Evolutionary conservation across 2,113 vertebrate genomes (phyloP), one percentile per base, ranked within the genome.

Genomic region (Strigops habroptila): DNA sequence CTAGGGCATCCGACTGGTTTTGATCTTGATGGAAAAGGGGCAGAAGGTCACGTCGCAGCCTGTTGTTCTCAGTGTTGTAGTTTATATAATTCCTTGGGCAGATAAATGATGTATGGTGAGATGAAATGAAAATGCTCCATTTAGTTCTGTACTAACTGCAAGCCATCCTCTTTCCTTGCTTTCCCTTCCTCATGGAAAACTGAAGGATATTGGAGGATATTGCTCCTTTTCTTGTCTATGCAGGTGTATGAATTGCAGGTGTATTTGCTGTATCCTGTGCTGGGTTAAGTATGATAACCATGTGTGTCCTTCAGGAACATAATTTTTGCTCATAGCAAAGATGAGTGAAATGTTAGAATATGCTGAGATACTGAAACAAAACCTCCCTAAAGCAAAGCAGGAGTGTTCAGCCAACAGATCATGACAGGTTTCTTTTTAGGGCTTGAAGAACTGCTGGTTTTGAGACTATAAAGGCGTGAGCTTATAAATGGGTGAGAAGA

Each of bases 1-100:
- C 68, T 91, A 82, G 93, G 82, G 8, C 95, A 90, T 44, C 82
- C 91, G 75, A 73, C 90, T 96, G 93, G 55, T 94, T 95, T 82
- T 96, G 85, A 96, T 97, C 82, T 95, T 11, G 3, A 35, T 7
- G 57, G 90, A 62, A 78, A 31, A 64, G 55, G 86, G 88, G 67
- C 76, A 93, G 60, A 71, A 91, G 95, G 80, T 93, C 94, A 90
- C 3, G 3, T 35, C 41, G 33, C 70, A 37, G 82, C 33, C 82
- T 71, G 13, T 62, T 89, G 69, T 90, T 90, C 51, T 70, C 59
- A 14, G 23, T 71, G 48, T 60, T 1, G 0, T 46, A 19, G 33
- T 71, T 96, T 86, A 78, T 82, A 2, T 91, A 86, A 86, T 65
- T 70, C 67, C 83, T 81, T 4, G 12, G 82, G 8, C 59, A 74